Evolutionary conservation across 2,888 invertebrate genomes (phyloP), one percentile per base, ranked within the genome.

Genomic region (Caradrina kadenii): DNA sequence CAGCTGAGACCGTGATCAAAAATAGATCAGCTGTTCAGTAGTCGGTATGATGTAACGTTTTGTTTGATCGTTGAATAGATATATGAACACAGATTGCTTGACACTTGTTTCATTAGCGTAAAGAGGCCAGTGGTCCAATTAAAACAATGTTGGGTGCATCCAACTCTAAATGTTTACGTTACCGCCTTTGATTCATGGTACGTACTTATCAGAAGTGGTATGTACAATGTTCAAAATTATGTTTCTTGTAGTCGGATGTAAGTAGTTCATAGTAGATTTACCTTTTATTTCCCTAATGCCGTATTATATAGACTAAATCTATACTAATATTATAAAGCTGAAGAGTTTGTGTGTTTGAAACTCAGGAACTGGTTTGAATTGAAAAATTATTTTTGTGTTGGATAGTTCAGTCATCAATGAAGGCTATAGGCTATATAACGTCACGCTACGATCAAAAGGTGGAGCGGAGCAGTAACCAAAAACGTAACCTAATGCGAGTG

Each of bases 11-110:
- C 70, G 69, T 31, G 69, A 76, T 71, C 84, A 63, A 70, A 83
- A 84, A 85, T 85, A 83, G 85, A 79, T 56, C 58, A 76, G 80
- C 76, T 55, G 54, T 71, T 63, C 63, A 73, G 50, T 42, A 69
- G 63, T 65, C 61, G 58, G 56, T 69, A 69, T 84, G 83, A 84
- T 80, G 84, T 84, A 84, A 84, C 71, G 63, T 60, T 81, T 75
- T 76, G 76, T 83, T 79, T 82, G 71, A 82, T 72, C 69, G 39
- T 63, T 74, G 64, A 67, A 53, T 69, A 63, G 72, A 63, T 79
- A 64, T 62, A 78, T 81, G 58, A 72, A 69, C 59, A 66, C 56
- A 66, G 48, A 69, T 54, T 65, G 66, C 68, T 70, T 70, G 63
- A 80, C 62, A 72, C 63, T 79, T 59, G 58, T 67, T 78, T 71